Evolutionary conservation across 1,140 invertebrate genomes (phyloP), one percentile per base, ranked within the genome.

Genomic region (Ostrea denselamellosa): DNA sequence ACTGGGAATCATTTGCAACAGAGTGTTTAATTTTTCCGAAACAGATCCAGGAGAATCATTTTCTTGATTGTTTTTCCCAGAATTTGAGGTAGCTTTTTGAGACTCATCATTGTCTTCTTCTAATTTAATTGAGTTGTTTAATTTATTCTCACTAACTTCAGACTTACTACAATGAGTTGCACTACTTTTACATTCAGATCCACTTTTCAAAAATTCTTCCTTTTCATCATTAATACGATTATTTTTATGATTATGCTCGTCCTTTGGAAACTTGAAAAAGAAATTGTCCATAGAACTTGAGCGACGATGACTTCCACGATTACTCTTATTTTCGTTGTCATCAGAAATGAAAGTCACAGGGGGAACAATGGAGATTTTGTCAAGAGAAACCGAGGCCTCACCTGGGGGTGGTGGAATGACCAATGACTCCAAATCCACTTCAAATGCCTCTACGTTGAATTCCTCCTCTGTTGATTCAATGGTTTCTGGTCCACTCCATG

Each of bases 1-100:
- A 86, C 83, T 90, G n/a, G 93, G 93, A 77, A 94, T 87, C 17
- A 92, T 93, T 58, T 92, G 87, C n/a, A 94, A 83, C 22, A 94
- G 87, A 71, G 86, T 91, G 88, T 92, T 92, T 10, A 94, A 89
- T 88, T 91, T 94, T 83, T 92, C 88, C 10, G 92, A 94, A 25
- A 94, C 92, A 22, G 93, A 92, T 28, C 92, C 92, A 19, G 93
- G 93, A 10, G 92, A 93, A 34, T 87, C 90, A 86, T 87, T 87
- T 19, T 89, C 87, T 53, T 88, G 86, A 28, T 71, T 82, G 7
- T 54, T 44, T 17, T 52, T 53, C 19, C 25, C 25, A 52, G 17
- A 12, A 52, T 51, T 53, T 77, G 68, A 77, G 68, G 68, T 77
- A 77, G 68, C 25, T 77, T 77, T 77, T 77, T 34, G 25, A 12